Evolutionary conservation across 2,797 vertebrate genomes (phyloP).

Genomic region (Typhlichthys eigenmanni): DNA sequence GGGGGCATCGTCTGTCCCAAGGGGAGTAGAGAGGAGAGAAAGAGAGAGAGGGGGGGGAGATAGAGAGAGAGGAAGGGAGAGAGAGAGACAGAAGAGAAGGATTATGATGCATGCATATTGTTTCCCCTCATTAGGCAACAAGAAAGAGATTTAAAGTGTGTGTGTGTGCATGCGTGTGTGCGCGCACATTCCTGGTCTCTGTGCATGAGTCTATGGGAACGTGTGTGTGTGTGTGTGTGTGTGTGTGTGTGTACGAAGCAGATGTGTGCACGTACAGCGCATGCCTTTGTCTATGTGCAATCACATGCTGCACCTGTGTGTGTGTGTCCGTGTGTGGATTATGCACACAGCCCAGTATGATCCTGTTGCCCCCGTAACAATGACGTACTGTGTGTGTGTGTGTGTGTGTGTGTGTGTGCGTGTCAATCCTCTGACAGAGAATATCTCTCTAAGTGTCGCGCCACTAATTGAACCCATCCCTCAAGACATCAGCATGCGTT

Average conservation of each 20-base stretch:
- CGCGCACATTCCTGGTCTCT: neutral
- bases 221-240: conserved; percentile 4
- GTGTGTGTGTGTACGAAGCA: conserved; percentile 6
- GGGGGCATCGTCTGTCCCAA: no score
- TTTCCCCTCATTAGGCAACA: conserved; percentile 43
- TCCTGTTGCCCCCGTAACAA: conserved; percentile 46
- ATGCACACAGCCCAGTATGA: conserved; percentile 37
- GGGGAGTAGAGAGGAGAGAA: no score
- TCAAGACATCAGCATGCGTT: conserved; percentile 59
- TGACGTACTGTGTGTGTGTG: conserved; percentile 21
- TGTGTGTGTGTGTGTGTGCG: conserved; percentile 22
- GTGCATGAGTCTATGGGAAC: neutral
- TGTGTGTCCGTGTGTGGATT: no score
- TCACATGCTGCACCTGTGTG: no score
- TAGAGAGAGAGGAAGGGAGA: no score
- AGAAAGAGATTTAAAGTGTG: conserved; percentile 29
- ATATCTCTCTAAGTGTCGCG: conserved; percentile 61
- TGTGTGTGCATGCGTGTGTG: neutral
- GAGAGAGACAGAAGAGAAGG: neutral
- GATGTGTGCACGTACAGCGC: neutral
- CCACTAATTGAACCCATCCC: conserved; percentile 70
- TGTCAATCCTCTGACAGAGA: conserved; percentile 59
- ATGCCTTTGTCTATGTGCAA: no score
- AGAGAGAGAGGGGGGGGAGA: no score
- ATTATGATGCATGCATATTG: conserved; percentile 19